These are phyloP conservation scores for Chaetodon trifasciatus DNA, from an alignment of 2,797 vertebrate genomes.

Conservation along the genomic window DNA sequence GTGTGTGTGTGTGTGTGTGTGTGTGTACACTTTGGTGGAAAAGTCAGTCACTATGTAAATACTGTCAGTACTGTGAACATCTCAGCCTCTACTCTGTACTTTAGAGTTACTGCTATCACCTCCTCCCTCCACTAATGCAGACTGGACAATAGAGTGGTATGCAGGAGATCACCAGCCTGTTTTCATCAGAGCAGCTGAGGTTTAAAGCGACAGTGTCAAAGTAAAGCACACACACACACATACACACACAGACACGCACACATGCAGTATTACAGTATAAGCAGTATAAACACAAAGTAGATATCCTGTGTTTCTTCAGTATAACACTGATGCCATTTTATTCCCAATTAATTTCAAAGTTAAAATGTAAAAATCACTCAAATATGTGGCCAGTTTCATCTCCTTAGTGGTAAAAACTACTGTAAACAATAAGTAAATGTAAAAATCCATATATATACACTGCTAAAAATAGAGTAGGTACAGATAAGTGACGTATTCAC, in stretches of 20 bases:
- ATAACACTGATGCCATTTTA: neutral
- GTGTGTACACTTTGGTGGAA: neutral
- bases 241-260: too few relatives aligned
- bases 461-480: neutral
- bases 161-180: neutral
- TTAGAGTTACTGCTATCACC: constrained; percentile 5
- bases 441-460: neutral
- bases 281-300: neutral
- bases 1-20: neutral
- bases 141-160: neutral
- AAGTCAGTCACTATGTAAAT: neutral
- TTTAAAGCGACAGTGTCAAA: constrained; percentile 16
- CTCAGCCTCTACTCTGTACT: neutral
- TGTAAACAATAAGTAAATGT: neutral
- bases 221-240: neutral
- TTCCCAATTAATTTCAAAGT: neutral
- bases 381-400: neutral
- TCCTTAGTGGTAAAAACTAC: neutral
- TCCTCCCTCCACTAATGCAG: neutral
- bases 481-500: neutral
- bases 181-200: neutral
- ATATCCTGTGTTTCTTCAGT: neutral
- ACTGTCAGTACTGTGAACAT: neutral
- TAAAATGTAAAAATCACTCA: neutral
- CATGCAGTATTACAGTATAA: too few relatives aligned